These are phyloP conservation scores for Hapalemur alaotrensis DNA, from an alignment of 2,797 vertebrate genomes.

Conservation along the genomic window DNA sequence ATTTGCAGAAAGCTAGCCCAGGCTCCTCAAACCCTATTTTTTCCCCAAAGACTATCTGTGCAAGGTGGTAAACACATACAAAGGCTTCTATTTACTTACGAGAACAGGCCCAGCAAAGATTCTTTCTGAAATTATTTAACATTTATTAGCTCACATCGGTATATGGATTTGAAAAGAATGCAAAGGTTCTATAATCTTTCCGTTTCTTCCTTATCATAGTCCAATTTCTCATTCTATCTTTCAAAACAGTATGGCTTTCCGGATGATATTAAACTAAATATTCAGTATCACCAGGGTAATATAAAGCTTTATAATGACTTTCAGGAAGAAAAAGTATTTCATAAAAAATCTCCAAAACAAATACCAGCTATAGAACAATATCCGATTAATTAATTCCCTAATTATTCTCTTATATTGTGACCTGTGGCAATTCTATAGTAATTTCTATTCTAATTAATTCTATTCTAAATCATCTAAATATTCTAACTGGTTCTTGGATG, in stretches of 20 bases:
- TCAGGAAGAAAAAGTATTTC: neutral
- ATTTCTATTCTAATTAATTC: constrained; percentile 20
- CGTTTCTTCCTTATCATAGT: neutral
- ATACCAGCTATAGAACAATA: constrained; percentile 9
- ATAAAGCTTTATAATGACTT: constrained; percentile 35
- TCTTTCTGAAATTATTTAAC: neutral
- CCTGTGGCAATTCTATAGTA: neutral
- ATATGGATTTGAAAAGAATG: constrained; percentile 9
- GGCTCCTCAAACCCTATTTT: neutral
- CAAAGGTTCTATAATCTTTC: neutral
- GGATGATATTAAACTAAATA: neutral
- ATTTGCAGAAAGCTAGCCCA: neutral
- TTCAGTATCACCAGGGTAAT: neutral
- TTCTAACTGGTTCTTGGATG: neutral
- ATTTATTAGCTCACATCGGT: neutral
- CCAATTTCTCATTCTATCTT: neutral
- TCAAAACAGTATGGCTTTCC: neutral
- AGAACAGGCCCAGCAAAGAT: neutral
- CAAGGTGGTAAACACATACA: neutral
- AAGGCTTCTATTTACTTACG: neutral
- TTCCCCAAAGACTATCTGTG: neutral
- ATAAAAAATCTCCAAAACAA: constrained; percentile 51
- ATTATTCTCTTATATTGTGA: constrained; percentile 44
- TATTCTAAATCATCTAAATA: constrained; percentile 30
- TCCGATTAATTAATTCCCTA: constrained; percentile 26